phyloP scores from a whole-genome alignment of 1,140 invertebrate species.

The Drosophila orena region DNA sequence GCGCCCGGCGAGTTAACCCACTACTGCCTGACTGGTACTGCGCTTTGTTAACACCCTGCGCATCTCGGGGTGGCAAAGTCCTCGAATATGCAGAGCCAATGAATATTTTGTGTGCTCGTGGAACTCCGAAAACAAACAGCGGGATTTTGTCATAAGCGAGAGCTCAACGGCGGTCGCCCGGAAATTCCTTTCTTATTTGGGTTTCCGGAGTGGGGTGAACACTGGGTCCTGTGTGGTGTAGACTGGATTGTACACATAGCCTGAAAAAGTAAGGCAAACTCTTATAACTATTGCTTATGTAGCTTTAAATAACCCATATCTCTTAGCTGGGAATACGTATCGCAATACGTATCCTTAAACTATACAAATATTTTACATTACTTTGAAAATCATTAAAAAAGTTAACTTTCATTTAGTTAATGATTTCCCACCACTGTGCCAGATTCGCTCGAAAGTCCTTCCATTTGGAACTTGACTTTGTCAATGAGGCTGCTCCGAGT shows the following conservation, averaged over 20 bases:
- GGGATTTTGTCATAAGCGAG: slow-evolving; percentile 65
- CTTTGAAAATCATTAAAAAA: neutral
- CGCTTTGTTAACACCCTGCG: slow-evolving; percentile 44
- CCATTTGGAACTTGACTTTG: slow-evolving; percentile 65
- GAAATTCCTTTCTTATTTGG: slow-evolving; percentile 49
- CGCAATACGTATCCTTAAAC: too few species aligned
- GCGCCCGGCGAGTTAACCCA: slow-evolving; percentile 31
- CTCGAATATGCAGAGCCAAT: slow-evolving; percentile 40
- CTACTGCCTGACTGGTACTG: slow-evolving; percentile 16
- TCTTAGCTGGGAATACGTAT: too few species aligned
- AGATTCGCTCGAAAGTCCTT: neutral
- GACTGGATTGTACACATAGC: neutral
- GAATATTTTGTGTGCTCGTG: slow-evolving; percentile 44
- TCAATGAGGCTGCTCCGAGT: slow-evolving; percentile 47
- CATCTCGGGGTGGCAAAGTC: slow-evolving; percentile 25
- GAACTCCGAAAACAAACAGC: slow-evolving; percentile 67
- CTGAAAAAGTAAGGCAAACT: too few species aligned
- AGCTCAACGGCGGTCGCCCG: slow-evolving; percentile 35
- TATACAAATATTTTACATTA: too few species aligned
- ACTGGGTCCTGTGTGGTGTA: slow-evolving; percentile 3
- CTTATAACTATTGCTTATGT: too few species aligned
- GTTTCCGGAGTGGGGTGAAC: slow-evolving; percentile 15
- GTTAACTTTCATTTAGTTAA: neutral
- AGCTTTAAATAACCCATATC: too few species aligned
- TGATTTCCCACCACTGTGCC: slow-evolving; percentile 47